These are phyloP conservation scores for Scaptomyza hsui DNA, from an alignment of 1,140 invertebrate genomes.

Conservation along the genomic window DNA sequence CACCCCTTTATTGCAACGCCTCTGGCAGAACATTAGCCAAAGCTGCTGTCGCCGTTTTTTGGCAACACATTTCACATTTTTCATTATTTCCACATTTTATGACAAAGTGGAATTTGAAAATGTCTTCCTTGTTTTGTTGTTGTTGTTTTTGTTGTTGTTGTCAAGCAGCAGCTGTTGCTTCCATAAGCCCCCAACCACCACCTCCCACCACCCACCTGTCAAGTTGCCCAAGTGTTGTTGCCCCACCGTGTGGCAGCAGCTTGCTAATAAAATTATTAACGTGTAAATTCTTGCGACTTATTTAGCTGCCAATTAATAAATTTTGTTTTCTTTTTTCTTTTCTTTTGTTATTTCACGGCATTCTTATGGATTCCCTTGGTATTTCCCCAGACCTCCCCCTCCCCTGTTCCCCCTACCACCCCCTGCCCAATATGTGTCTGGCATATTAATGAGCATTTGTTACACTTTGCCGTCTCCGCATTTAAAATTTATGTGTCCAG, in stretches of 20 bases:
- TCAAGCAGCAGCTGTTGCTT: conserved; percentile 31
- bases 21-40: conserved; percentile 34
- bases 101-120: conserved; percentile 63
- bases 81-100: conserved; percentile 62
- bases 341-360: conserved; percentile 29
- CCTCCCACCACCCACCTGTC: not conserved
- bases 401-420: not conserved
- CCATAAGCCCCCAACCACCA: conserved; percentile 1
- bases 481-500: conserved; percentile 72
- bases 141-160: conserved; percentile 1
- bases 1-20: not conserved
- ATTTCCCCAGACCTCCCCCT: too few relatives aligned
- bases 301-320: conserved; percentile 82
- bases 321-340: conserved; percentile 51
- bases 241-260: conserved; percentile 17
- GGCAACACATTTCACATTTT: conserved; percentile 60
- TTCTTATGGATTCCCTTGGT: conserved; percentile 16
- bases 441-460: conserved; percentile 82
- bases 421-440: conserved; percentile 52
- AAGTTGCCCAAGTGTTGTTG: conserved; percentile 1
- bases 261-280: conserved; percentile 79
- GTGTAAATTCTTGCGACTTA: conserved; percentile 74
- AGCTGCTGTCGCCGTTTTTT: conserved; percentile 45
- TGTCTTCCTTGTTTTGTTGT: conserved; percentile 30
- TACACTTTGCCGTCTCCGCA: conserved; percentile 38